Evolutionary conservation across 2,797 vertebrate genomes (phyloP).

Genomic region (Oreortyx pictus): DNA sequence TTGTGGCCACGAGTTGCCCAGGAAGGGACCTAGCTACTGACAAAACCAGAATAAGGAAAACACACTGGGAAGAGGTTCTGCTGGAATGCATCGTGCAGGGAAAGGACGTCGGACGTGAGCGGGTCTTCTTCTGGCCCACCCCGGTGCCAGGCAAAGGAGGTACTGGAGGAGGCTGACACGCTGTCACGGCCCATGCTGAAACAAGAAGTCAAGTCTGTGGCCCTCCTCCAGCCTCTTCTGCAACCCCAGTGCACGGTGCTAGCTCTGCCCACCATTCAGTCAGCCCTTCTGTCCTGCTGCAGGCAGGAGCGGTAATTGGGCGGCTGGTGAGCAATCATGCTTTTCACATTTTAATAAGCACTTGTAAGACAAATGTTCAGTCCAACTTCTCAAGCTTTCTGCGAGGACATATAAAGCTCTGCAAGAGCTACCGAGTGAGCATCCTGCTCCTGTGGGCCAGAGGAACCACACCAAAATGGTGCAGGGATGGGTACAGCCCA

Average conservation of each 20-base stretch:
- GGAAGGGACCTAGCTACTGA: not conserved
- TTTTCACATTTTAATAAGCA: not conserved
- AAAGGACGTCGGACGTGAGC: not conserved
- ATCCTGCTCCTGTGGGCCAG: rapidly evolving
- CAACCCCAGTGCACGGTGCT: too few species aligned
- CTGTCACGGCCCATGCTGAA: rapidly evolving
- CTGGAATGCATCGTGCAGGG: not conserved
- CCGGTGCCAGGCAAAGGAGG: not conserved
- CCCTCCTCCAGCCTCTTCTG: not conserved
- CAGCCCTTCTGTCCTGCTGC: not conserved
- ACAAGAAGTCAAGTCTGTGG: not conserved
- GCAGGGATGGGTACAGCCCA: rapidly evolving
- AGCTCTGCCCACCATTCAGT: not conserved
- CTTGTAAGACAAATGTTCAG: not conserved
- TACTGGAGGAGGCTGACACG: not conserved
- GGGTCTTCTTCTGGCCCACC: not conserved
- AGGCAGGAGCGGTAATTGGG: not conserved
- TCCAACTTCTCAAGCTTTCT: not conserved
- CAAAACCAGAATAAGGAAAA: not conserved
- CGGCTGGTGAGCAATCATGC: not conserved
- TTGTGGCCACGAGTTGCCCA: not conserved
- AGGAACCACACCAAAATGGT: not conserved
- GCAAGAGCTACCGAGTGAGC: not conserved
- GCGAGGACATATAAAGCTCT: not conserved
- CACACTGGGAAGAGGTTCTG: not conserved